Evolutionary conservation across 1,140 invertebrate genomes (phyloP), one percentile per base, ranked within the genome.

Genomic region (Pentalonia nigronervosa): DNA sequence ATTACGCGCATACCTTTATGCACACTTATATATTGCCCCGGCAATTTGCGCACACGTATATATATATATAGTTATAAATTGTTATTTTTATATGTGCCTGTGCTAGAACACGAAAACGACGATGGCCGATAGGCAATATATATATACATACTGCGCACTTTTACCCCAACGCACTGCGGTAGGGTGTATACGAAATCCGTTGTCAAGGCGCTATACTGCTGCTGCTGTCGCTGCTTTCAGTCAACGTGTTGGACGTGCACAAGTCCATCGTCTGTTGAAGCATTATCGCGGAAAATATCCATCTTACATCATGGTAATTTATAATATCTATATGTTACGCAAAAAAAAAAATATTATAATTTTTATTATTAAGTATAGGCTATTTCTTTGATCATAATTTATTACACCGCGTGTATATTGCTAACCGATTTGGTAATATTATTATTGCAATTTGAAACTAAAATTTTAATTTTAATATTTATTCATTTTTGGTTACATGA

Each of bases 181-280:
- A 30, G 83, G 45, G 84, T 87, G 84, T 86, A n/a, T n/a, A 25
- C 25, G 30, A 47, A n/a, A 45, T 30, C 25, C 83, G 83, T 89
- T 89, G 47, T n/a, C 48, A 53, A 53, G 47, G 87, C 30, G 48
- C 87, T 53, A 30, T 36, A 45, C 83, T 8, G 47, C 47, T 17
- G 30, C 30, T n/a, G 20, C 87, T 47, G 48, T 41, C 87, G 87
- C 20, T n/a, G 48, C n/a, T 53, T 50, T 53, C 87, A 89, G 87
- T 89, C 87, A 89, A 89, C 87, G 87, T 89, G 87, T 89, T 89
- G 87, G n/a, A 89, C 47, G 48, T 41, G 36, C 48, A 53, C 87
- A 34, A 53, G 34, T 89, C 86, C 30, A 89, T 53, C n/a, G 87
- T 87, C 48, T 23, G 87, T 53, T 34, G 86, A 47, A 88, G 86